phyloP scores from a whole-genome alignment of 2,113 vertebrate genomes.

The Puffinus mauretanicus region DNA sequence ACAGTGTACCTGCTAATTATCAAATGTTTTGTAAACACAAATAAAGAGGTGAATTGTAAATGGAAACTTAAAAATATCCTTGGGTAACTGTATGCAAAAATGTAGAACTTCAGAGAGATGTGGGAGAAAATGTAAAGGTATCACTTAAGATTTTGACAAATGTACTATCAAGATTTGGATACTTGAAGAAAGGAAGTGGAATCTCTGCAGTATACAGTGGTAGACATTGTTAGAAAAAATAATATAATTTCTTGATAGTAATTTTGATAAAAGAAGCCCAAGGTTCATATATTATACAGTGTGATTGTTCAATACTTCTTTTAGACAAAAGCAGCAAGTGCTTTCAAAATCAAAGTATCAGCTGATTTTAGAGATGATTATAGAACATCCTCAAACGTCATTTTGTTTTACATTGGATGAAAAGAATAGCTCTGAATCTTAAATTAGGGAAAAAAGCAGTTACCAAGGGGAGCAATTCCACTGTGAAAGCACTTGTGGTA shows the following conservation, averaged over 20 bases:
- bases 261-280: not conserved
- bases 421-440: not conserved
- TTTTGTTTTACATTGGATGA: not conserved
- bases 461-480: not conserved
- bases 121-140: not conserved
- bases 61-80: not conserved
- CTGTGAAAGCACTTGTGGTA: not conserved
- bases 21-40: not conserved
- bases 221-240: not conserved
- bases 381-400: not conserved
- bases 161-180: not conserved
- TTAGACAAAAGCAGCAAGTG: not conserved
- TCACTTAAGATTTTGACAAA: not conserved
- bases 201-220: not conserved
- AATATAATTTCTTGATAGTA: not conserved
- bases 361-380: not conserved
- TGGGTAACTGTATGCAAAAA: not conserved
- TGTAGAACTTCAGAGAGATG: not conserved
- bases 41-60: not conserved
- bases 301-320: not conserved
- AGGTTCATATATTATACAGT: rapidly evolving
- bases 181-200: not conserved
- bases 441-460: rapidly evolving
- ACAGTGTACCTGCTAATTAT: not conserved
- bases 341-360: not conserved